Percentiles rank a stretch among this genome's conserved stretches.
Evolutionary conservation across 2,113 vertebrate genomes (phyloP).

Genomic region (Paralichthys olivaceus): DNA sequence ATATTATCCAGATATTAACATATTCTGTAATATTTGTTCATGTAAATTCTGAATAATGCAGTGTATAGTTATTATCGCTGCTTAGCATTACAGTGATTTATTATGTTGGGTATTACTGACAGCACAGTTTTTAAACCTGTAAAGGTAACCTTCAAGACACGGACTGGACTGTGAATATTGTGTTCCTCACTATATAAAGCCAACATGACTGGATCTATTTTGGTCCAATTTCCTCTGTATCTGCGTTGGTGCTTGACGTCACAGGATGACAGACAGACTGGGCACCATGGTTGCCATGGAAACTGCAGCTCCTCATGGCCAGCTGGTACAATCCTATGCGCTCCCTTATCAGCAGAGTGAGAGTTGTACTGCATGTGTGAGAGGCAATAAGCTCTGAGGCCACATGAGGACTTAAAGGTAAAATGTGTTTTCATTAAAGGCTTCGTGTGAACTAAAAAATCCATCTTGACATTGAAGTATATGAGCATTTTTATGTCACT

Average conservation of each 20-base stretch:
- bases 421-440: background rate
- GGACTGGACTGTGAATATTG: slow-evolving; percentile 3
- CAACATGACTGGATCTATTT: slow-evolving; percentile 68
- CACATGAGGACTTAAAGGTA: slow-evolving; percentile 6
- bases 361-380: slow-evolving; percentile 22
- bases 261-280: slow-evolving; percentile 72
- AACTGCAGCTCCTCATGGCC: slow-evolving; percentile 76
- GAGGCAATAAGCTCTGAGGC: slow-evolving; percentile 18
- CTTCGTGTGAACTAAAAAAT: background rate
- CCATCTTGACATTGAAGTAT: background rate
- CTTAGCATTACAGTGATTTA: background rate
- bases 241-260: slow-evolving; percentile 78
- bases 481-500: background rate
- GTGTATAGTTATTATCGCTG: background rate
- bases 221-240: slow-evolving; percentile 60
- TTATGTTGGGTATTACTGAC: background rate
- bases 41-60: background rate
- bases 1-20: too few relatives aligned
- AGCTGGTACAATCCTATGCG: slow-evolving; percentile 49
- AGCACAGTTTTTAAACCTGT: background rate
- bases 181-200: slow-evolving; percentile 19
- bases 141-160: background rate
- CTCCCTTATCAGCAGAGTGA: slow-evolving; percentile 36
- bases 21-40: too few relatives aligned
- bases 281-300: slow-evolving; percentile 80